A percentile compares a stretch with the other conserved stretches of the same genome.
phyloP scores from a whole-genome alignment of 2,888 invertebrate genomes.

The Tillus elongatus region DNA sequence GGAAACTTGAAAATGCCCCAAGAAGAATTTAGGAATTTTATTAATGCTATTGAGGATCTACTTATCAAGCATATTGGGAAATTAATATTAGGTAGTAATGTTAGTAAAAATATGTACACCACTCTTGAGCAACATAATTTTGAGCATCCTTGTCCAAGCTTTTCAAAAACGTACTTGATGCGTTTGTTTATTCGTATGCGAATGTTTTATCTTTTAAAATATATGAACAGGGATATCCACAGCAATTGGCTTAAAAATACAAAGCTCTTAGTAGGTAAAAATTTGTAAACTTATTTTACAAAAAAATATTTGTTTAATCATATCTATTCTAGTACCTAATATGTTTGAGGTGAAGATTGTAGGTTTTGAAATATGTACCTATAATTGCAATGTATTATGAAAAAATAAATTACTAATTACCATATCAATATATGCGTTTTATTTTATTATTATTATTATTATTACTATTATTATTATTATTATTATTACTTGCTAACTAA shows the following conservation, averaged over 20 bases:
- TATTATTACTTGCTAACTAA: background rate
- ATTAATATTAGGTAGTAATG: constrained; percentile 1
- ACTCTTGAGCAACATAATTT: background rate
- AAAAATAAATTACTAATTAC: background rate
- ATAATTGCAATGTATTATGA: background rate
- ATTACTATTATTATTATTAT: background rate
- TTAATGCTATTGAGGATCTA: background rate
- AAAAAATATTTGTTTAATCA: background rate
- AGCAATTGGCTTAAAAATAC: background rate
- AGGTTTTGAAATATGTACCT: background rate
- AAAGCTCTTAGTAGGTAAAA: constrained; percentile 1
- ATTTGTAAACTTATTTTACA: constrained; percentile 1
- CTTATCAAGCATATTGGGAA: constrained; percentile 3
- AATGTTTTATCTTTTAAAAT: constrained; percentile 3
- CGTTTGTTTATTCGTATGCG: constrained; percentile 1
- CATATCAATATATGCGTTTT: too few species aligned
- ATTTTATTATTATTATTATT: background rate
- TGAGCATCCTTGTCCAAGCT: constrained; percentile 4
- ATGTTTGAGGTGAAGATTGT: background rate
- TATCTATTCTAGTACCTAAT: background rate
- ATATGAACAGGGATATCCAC: constrained; percentile 1
- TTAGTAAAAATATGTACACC: constrained; percentile 3
- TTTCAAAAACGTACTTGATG: background rate
- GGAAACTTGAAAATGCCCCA: constrained; percentile 4
- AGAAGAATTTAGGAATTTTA: constrained; percentile 3